Percentiles rank a stretch among this genome's conserved stretches.
These are phyloP conservation scores for Numida meleagris DNA, from an alignment of 2,113 vertebrate genomes.

Conservation along the genomic window DNA sequence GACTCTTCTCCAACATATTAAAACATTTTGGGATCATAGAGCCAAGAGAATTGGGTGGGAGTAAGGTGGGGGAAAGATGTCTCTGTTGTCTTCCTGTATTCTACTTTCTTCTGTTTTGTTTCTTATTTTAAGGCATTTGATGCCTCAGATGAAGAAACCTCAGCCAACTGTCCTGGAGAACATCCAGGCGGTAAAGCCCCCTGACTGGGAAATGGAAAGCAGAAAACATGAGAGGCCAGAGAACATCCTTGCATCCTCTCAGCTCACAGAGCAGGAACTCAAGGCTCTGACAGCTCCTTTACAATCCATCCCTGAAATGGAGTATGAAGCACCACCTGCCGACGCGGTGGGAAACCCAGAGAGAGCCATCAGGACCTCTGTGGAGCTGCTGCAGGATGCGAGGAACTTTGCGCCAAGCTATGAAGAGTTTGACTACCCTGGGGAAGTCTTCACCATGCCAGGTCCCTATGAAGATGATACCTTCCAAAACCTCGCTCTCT, in stretches of 20 bases:
- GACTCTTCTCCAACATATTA: background rate
- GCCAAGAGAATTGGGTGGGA: background rate
- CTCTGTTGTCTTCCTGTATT: background rate
- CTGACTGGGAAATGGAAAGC: conserved; percentile 85
- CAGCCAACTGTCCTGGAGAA: conserved; percentile 86
- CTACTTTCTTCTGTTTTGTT: background rate
- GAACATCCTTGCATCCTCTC: conserved; percentile 75
- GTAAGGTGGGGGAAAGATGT: background rate
- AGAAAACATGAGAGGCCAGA: conserved; percentile 83
- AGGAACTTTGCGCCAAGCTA: conserved; percentile 78
- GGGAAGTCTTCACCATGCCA: conserved; percentile 79
- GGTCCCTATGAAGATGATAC: conserved; percentile 85
- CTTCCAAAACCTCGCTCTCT: conserved; percentile 81
- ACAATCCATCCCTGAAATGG: conserved; percentile 88
- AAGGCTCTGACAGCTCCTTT: conserved; percentile 80
- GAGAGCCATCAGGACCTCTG: conserved; percentile 76
- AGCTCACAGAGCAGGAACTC: conserved; percentile 81
- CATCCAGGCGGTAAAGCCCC: conserved; percentile 82
- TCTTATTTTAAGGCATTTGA: conserved; percentile 80
- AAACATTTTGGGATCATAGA: background rate
- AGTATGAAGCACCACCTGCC: conserved; percentile 73
- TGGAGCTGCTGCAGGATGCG: conserved; percentile 77
- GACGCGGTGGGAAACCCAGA: conserved; percentile 70
- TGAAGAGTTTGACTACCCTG: conserved; percentile 83
- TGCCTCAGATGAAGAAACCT: conserved; percentile 82